Evolutionary conservation across 2,797 vertebrate genomes (phyloP), one percentile per base, ranked within the genome.

Genomic region (Dromococcyx pavoninus): DNA sequence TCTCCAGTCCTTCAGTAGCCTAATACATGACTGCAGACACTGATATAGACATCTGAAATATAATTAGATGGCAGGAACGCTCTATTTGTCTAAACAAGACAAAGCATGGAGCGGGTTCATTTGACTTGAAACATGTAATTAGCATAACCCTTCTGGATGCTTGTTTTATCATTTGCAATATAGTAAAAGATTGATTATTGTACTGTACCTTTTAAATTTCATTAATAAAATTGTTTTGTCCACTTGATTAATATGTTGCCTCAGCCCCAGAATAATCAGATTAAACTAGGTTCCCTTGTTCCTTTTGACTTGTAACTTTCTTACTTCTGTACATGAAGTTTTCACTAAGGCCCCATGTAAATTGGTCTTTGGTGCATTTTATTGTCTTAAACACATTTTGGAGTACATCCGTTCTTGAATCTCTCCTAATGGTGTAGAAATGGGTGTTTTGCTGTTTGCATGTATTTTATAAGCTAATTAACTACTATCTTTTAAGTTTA

Each of bases 151-250:
- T 96, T 95, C 82, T 93, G 91, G 96, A 96, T 96, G 95, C 94
- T 97, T 96, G 95, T 94, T 97, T 93, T 97, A 95, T 97, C 95
- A 95, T 97, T 96, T 95, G 91, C 88, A 95, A 89, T 96, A 94
- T 44, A 95, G 94, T 51, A 74, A 94, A 93, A 97, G 97, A 97
- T 96, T 95, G 97, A 97, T 97, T 96, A 85, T 93, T 3, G 41
- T 91, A 43, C 89, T 96, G 86, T 96, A 96, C 92, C 92, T 95
- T 94, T 96, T 88, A 89, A 95, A 95, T 97, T 94, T 97, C 94
- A 92, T 97, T 97, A 97, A 97, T 89, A 91, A 95, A 75, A 97
- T 95, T 96, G 94, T 97, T 97, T 94, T 96, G 92, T 94, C 96
- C 56, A 16, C 82, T 97, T 96, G 97, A 97, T 97, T 97, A 97